These are phyloP conservation scores for Empidonax traillii DNA, from an alignment of 2,113 vertebrate species.

Conservation along the genomic window DNA sequence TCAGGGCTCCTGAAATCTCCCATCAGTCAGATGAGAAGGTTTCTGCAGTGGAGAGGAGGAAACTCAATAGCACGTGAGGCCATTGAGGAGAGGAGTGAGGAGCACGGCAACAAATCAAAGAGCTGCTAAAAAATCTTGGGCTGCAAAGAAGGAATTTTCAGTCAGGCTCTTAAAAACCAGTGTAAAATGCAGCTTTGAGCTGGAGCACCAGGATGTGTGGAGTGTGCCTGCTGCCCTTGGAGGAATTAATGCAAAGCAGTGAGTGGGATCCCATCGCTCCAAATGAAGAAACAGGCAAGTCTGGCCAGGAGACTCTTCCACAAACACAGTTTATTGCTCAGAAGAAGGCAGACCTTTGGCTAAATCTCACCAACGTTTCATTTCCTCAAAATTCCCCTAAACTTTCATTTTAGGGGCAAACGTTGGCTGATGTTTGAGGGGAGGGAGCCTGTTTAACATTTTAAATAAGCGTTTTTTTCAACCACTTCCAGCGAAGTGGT, in stretches of 20 bases:
- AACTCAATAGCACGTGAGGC: neutral
- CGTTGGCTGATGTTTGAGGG: neutral
- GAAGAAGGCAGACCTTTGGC: neutral
- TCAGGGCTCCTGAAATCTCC: neutral
- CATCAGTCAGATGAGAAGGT: neutral
- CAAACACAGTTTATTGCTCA: neutral
- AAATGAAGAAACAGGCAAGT: neutral
- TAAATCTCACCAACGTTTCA: constrained; percentile 26
- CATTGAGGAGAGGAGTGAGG: neutral
- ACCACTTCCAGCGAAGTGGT: neutral
- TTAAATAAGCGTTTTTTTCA: neutral
- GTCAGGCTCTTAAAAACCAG: neutral
- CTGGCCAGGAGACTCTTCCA: neutral
- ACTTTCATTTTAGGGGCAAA: constrained; percentile 35
- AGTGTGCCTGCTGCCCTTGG: neutral
- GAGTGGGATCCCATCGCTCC: neutral
- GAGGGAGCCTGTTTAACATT: neutral
- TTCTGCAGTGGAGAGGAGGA: neutral
- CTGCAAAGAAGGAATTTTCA: neutral
- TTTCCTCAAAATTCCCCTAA: constrained; percentile 49
- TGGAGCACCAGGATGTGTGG: neutral
- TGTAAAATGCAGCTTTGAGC: neutral
- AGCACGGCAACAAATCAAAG: neutral
- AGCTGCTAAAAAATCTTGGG: neutral
- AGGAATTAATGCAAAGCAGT: neutral